phyloP scores from a whole-genome alignment of 2,888 invertebrate species.

The Drosophila tanythrix region DNA sequence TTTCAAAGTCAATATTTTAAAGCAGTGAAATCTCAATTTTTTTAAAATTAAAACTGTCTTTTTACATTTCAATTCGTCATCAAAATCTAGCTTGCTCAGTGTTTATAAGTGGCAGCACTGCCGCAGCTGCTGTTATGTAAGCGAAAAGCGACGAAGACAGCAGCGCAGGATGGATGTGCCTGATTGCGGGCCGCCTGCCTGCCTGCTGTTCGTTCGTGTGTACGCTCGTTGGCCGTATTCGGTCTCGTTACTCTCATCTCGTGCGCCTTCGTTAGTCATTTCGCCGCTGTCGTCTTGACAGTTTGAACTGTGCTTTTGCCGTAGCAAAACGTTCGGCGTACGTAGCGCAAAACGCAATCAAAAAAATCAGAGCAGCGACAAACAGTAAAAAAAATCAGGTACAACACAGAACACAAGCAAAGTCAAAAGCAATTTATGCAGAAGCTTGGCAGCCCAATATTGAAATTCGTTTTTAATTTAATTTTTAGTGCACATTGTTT shows the following conservation, averaged over 20 bases:
- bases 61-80: neutral
- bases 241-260: slow-evolving; percentile 15
- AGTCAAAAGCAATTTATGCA: slow-evolving; percentile 36
- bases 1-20: neutral
- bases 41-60: neutral
- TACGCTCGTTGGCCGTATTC: slow-evolving; percentile 20
- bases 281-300: slow-evolving; percentile 59
- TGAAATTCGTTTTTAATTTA: slow-evolving; percentile 68
- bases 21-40: neutral
- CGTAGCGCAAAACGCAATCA: slow-evolving; percentile 45
- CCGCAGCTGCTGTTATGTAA: slow-evolving; percentile 53
- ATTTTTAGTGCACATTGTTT: slow-evolving; percentile 38
- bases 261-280: slow-evolving; percentile 43
- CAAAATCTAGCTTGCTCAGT: neutral
- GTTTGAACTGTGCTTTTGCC: slow-evolving; percentile 74
- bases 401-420: slow-evolving; percentile 25
- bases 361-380: slow-evolving; percentile 38
- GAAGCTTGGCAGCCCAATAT: slow-evolving; percentile 53
- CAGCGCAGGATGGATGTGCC: slow-evolving; percentile 53
- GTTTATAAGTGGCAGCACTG: neutral
- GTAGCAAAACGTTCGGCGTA: slow-evolving; percentile 56
- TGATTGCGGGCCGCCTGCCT: slow-evolving; percentile 17
- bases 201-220: slow-evolving; percentile 15
- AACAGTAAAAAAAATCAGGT: slow-evolving; percentile 42
- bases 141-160: slow-evolving; percentile 13